Conservation (phyloP, 1,140 invertebrate species). For the Helicoverpa zea region DNA sequence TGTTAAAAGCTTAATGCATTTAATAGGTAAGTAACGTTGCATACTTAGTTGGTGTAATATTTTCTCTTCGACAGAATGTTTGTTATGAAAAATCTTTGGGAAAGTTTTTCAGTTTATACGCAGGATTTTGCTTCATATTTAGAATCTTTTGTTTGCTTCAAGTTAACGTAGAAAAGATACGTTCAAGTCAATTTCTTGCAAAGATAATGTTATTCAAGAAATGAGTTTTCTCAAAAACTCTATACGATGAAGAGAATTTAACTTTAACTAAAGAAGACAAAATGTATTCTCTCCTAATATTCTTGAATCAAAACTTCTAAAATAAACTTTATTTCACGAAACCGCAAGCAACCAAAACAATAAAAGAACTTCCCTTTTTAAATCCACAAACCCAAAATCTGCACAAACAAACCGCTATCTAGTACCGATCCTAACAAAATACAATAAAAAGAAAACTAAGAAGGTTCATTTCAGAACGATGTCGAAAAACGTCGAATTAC, state of each 20-base stretch:
- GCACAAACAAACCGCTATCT: background rate
- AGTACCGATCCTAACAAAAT: background rate
- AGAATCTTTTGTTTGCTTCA: no score
- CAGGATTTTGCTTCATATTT: background rate
- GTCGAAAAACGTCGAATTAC: no score
- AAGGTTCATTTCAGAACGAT: background rate
- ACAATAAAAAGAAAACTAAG: background rate
- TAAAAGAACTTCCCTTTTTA: background rate
- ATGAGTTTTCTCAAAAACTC: no score
- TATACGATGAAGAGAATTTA: no score
- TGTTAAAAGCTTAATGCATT: slow-evolving; percentile 83
- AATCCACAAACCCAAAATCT: background rate
- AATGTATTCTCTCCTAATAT: background rate
- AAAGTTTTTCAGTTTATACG: slow-evolving; percentile 7
- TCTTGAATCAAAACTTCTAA: background rate
- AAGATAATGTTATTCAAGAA: no score
- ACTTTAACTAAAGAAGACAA: background rate
- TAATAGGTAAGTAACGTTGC: slow-evolving; percentile 66
- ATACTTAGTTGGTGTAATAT: slow-evolving; percentile 36
- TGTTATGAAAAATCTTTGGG: slow-evolving; percentile 18
- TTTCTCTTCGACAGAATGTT: slow-evolving; percentile 15
- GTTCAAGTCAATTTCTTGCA: no score
- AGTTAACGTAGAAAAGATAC: no score
- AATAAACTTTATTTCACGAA: background rate
- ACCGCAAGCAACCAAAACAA: background rate